Evolutionary conservation across 2,113 vertebrate species (phyloP), one percentile per base, ranked within the genome.

Genomic region (Peromyscus leucopus): DNA sequence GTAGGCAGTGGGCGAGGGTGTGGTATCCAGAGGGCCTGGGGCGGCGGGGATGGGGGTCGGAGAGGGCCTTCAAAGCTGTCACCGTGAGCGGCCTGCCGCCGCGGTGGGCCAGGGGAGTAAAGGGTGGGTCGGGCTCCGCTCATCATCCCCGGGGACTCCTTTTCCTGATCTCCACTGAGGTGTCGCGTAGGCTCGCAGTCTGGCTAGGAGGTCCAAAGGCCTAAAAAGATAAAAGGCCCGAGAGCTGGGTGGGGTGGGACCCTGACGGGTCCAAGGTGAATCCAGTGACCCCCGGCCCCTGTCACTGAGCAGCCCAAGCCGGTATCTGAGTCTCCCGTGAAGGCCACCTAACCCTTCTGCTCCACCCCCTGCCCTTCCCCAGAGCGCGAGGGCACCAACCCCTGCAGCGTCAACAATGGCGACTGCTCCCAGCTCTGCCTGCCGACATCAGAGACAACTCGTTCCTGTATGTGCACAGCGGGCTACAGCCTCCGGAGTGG

Each of bases 341-440:
- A 63, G 51, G 21, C 48, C 13, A 2, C 26, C 72, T 93, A 72
- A 95, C 71, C 71, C 75, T 78, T 59, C 42, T 36, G 39, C 84
- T 97, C 78, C 96, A 57, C 2, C 16, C 2, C 1, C 15, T 6
- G 11, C 82, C 55, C 90, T 5, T 21, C 90, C 1, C 0, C 61
- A 98, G 4, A 72, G 10, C 97, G 98, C 19, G 98, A 92, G 98
- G 97, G 99, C 71, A 98, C 98, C 97, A 99, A 99, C 96, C 98
- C 99, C 91, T 99, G 99, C 98, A 99, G 99, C n/a, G 97, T 99
- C 13, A 99, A 99, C 97, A 99, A 99, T 0, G 99, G 99, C 0
- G 99, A 99, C 98, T 99, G 99, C 97, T 99, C 99, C 0, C 99
- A 99, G 98, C 99, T 99, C 96, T 99, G 99, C 96, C 99, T 99